Percentiles rank a stretch among this genome's conserved stretches.
phyloP scores from a whole-genome alignment of 30 jellyfish, hydroid and myxozoan species.

The Phacellophora camtschatica region DNA sequence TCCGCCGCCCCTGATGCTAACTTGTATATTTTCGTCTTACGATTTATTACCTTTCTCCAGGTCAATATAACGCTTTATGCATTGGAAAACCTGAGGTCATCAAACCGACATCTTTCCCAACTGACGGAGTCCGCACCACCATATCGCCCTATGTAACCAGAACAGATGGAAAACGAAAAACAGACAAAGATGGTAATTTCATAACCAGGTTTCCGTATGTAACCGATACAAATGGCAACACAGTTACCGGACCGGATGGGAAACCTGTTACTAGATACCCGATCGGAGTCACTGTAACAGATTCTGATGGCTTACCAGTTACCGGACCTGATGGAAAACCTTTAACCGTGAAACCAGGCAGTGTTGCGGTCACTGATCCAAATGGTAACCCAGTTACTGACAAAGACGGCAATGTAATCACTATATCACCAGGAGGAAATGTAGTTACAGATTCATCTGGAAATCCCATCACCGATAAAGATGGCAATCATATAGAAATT shows the following conservation, averaged over 20 bases:
- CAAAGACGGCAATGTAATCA: neutral
- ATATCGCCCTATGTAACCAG: conserved; percentile 70
- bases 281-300: conserved; percentile 23
- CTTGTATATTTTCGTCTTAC: no score
- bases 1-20: no score
- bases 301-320: neutral
- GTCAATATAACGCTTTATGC: conserved; percentile 77
- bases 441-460: conserved; percentile 35
- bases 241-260: conserved; percentile 7
- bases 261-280: conserved; percentile 17
- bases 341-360: neutral
- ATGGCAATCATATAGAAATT: no score
- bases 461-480: conserved; percentile 13
- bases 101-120: conserved; percentile 66
- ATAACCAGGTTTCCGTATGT: neutral
- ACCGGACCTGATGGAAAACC: neutral
- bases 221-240: neutral
- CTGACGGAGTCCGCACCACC: conserved; percentile 59
- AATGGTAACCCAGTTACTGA: neutral
- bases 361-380: neutral
- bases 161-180: neutral
- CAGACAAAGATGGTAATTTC: neutral
- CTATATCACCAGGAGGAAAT: conserved; percentile 16
- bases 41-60: conserved; percentile 55
- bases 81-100: conserved; percentile 77